Evolutionary conservation across 2,888 invertebrate genomes (phyloP), one percentile per base, ranked within the genome.

Genomic region (Xanthorhoe spadicearia): DNA sequence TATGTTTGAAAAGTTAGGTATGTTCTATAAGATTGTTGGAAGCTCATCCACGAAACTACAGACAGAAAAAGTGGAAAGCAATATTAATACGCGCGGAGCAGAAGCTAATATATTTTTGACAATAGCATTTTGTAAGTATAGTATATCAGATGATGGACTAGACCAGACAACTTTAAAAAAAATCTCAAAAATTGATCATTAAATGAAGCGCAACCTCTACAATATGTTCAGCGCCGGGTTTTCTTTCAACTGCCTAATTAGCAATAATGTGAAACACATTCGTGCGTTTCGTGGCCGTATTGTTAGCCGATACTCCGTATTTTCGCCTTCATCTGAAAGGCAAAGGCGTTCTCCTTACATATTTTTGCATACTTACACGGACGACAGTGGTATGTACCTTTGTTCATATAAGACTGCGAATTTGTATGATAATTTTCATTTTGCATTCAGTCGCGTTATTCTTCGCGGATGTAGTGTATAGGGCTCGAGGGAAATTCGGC

Each of bases 391-490:
- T 85, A 81, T 82, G 84, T 86, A 82, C 83, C 83, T 79, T 79
- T 83, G 85, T 86, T 90, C 88, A 89, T 89, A 90, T 87, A 89
- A 89, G 88, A 88, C 86, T 85, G 85, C 77, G 84, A 89, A 91
- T 92, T 92, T 90, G 90, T 92, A 92, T 92, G 92, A 91, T 92
- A 92, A 92, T 92, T 91, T 92, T 91, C 91, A 92, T 92, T 92
- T 92, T 91, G 91, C 91, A 91, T 92, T 90, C 89, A 83, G 86
- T 86, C 81, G 81, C 81, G 89, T 88, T 88, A 87, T 90, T 89
- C 88, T 87, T 81, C 80, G 83, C 79, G 83, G 83, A 84, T 86
- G 89, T 88, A 85, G 89, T 89, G 87, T 86, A 92, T 90, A 79
- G 90, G 84, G 89, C 92, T 92, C 90, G 73, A 75, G 92, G 92